A percentile compares a stretch with the other conserved stretches of the same genome.
These are phyloP conservation scores for Morinoia aosen DNA, from an alignment of 2,888 invertebrate species.

Conservation along the genomic window DNA sequence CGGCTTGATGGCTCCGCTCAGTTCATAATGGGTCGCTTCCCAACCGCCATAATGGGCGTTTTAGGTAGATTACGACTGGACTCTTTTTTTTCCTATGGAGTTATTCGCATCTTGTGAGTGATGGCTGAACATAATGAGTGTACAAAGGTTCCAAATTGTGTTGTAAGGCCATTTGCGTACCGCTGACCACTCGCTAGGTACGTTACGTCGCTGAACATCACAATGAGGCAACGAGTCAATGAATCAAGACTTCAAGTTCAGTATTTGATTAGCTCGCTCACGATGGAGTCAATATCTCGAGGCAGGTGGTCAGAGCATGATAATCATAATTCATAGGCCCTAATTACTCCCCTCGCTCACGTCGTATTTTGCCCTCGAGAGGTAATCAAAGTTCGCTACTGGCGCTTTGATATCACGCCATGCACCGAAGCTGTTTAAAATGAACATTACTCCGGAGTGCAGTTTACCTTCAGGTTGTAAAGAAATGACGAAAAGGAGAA, in stretches of 20 bases:
- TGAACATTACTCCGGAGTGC: background rate
- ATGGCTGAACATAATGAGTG: background rate
- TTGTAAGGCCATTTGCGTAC: background rate
- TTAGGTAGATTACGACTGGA: background rate
- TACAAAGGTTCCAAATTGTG: conserved; percentile 12
- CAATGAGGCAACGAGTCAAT: background rate
- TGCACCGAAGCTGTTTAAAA: background rate
- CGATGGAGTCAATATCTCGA: background rate
- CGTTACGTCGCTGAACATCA: background rate
- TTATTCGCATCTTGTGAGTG: background rate
- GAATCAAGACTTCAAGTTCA: background rate
- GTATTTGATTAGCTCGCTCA: background rate
- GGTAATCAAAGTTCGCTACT: background rate
- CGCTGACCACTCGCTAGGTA: background rate
- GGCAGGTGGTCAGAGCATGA: background rate
- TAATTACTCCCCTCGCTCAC: background rate
- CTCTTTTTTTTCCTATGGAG: conserved; percentile 14
- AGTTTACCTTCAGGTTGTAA: background rate
- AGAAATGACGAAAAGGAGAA: background rate
- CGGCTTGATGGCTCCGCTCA: conserved; percentile 16
- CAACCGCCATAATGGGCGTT: conserved; percentile 4
- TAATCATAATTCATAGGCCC: background rate
- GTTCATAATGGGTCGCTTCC: conserved; percentile 29
- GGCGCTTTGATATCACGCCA: background rate
- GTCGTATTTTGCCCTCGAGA: background rate